phyloP scores from a whole-genome alignment of 2,113 vertebrate genomes.

The Etheostoma cragini region DNA sequence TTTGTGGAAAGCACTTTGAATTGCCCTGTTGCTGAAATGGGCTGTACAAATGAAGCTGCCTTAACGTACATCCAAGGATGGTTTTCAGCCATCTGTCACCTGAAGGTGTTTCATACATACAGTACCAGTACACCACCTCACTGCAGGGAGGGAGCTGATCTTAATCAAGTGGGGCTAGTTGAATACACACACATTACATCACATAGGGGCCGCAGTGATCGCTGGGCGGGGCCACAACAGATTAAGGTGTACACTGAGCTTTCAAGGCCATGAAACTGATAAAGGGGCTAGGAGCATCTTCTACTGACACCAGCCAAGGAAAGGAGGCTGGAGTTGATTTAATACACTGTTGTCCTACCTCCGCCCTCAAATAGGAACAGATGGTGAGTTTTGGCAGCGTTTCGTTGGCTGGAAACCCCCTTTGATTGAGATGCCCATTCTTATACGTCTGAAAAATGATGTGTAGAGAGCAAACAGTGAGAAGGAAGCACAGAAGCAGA shows the following conservation, averaged over 20 bases:
- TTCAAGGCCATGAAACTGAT: constrained; percentile 41
- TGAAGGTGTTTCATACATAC: constrained; percentile 36
- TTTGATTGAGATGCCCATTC: constrained; percentile 80
- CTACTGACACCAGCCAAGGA: constrained; percentile 13
- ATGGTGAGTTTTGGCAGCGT: constrained; percentile 77
- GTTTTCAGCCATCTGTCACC: constrained; percentile 61
- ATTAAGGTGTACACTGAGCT: constrained; percentile 16
- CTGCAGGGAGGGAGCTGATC: constrained; percentile 4
- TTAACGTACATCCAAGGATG: constrained; percentile 6
- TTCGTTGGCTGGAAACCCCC: constrained; percentile 72
- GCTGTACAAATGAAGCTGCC: too few relatives aligned
- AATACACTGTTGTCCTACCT: constrained; percentile 32
- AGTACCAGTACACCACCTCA: neutral
- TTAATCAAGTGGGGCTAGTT: neutral
- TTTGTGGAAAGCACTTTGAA: too few relatives aligned
- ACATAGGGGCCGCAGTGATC: too few relatives aligned
- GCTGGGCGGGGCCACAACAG: too few relatives aligned
- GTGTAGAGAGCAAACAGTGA: constrained; percentile 52
- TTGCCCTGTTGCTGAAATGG: too few relatives aligned
- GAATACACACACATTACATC: too few relatives aligned
- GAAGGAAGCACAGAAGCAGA: constrained; percentile 54
- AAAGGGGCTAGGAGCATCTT: constrained; percentile 28
- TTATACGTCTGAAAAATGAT: constrained; percentile 74
- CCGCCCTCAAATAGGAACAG: constrained; percentile 67
- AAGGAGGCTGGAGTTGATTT: constrained; percentile 56